A percentile compares a stretch with the other conserved stretches of the same genome.
Evolutionary conservation across 2,888 invertebrate genomes (phyloP).

Genomic region (Myathropa florea): DNA sequence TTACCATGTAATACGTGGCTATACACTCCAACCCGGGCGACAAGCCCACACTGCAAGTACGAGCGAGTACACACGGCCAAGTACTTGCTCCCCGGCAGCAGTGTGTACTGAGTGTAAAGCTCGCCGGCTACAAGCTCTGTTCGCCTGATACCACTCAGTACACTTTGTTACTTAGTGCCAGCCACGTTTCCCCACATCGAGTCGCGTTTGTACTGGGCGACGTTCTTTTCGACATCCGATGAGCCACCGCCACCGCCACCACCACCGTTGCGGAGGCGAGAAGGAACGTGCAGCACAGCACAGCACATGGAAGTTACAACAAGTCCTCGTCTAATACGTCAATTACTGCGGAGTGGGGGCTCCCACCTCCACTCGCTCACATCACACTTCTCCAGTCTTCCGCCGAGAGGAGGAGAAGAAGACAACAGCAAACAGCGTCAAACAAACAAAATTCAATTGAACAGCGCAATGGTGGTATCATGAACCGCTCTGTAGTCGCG

Average conservation of each 20-base stretch:
- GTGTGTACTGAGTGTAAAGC: conserved; percentile 79
- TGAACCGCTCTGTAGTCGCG: background rate
- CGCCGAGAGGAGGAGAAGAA: conserved; percentile 44
- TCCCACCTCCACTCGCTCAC: background rate
- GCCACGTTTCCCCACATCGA: conserved; percentile 65
- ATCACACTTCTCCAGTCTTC: conserved; percentile 40
- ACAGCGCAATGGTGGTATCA: background rate
- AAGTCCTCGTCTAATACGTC: background rate
- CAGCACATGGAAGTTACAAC: conserved; percentile 26
- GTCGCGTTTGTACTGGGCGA: conserved; percentile 29
- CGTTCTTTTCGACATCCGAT: conserved; percentile 1
- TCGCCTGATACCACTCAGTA: conserved; percentile 80
- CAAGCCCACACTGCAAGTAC: conserved; percentile 55
- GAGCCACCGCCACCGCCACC: too few relatives aligned
- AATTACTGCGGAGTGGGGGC: conserved; percentile 7
- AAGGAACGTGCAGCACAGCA: conserved; percentile 41
- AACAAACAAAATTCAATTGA: background rate
- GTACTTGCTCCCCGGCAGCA: conserved; percentile 60
- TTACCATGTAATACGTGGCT: conserved; percentile 50
- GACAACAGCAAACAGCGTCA: background rate
- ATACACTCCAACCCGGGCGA: conserved; percentile 13
- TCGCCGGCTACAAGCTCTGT: conserved; percentile 75
- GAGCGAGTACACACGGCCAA: conserved; percentile 24
- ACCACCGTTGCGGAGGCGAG: conserved; percentile 28
- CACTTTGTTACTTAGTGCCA: conserved; percentile 79